Conservation (phyloP, 2,888 invertebrate species). For the Eupithecia centaureata region DNA sequence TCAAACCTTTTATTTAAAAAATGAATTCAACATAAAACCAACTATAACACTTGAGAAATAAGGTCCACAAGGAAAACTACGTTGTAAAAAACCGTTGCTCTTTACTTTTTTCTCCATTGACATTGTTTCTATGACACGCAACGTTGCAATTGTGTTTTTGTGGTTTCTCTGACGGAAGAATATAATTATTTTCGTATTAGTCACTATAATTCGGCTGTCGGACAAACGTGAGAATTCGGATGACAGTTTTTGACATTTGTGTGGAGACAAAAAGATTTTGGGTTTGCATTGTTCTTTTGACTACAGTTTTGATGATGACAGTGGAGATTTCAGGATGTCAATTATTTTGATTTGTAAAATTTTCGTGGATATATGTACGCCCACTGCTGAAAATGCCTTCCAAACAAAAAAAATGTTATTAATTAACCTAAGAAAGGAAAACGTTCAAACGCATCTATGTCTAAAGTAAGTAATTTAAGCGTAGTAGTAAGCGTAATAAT, state of each 20-base stretch:
- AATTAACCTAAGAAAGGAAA: too few species aligned
- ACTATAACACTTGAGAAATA: conserved; percentile 35
- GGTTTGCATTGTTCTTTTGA: conserved; percentile 40
- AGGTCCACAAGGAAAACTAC: conserved; percentile 32
- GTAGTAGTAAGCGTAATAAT: too few species aligned
- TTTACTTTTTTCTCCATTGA: conserved; percentile 46
- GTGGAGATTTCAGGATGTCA: background rate
- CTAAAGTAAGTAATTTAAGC: too few species aligned
- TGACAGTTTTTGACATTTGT: conserved; percentile 47
- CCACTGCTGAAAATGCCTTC: background rate
- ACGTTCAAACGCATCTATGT: too few species aligned
- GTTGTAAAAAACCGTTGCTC: conserved; percentile 51
- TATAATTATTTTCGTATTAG: conserved; percentile 80
- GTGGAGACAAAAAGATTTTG: conserved; percentile 39
- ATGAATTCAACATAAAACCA: background rate
- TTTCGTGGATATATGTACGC: background rate
- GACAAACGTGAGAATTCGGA: conserved; percentile 51
- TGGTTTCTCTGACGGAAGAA: conserved; percentile 74
- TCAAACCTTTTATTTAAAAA: background rate
- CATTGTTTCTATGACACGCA: conserved; percentile 76
- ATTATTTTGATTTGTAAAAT: background rate
- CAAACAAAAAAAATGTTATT: too few species aligned
- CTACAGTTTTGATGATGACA: conserved; percentile 8
- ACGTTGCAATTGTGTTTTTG: conserved; percentile 74
- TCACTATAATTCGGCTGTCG: conserved; percentile 66